Conservation (phyloP, 2,888 invertebrate species). For the Harpalus rubripes region DNA sequence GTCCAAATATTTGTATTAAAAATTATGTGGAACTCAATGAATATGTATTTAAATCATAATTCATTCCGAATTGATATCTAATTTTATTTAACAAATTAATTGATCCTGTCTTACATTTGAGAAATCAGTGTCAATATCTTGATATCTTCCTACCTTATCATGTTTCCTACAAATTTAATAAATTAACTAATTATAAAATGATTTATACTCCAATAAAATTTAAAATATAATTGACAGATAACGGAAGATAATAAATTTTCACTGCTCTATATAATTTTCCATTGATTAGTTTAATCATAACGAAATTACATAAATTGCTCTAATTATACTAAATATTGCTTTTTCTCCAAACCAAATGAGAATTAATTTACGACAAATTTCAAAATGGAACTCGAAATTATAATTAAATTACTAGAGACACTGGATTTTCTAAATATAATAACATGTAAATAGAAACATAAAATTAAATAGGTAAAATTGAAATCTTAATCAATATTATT, state of each 20-base stretch:
- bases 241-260: slow-evolving; percentile 63
- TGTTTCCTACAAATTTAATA: slow-evolving; percentile 18
- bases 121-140: background rate
- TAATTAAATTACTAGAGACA: background rate
- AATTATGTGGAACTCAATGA: too few species aligned
- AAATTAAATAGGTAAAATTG: background rate
- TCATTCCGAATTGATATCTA: background rate
- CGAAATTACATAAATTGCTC: slow-evolving; percentile 30
- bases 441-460: background rate
- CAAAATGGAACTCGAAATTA: background rate
- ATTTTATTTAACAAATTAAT: background rate
- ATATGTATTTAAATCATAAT: background rate
- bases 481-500: too few species aligned
- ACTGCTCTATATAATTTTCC: slow-evolving; percentile 59
- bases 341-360: slow-evolving; percentile 4
- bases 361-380: slow-evolving; percentile 10
- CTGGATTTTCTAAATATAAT: background rate
- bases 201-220: slow-evolving; percentile 57
- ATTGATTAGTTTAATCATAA: slow-evolving; percentile 39
- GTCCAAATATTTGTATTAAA: too few species aligned
- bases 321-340: slow-evolving; percentile 10
- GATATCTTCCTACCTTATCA: background rate
- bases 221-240: slow-evolving; percentile 60
- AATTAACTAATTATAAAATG: slow-evolving; percentile 49
- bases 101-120: background rate